Evolutionary conservation across 2,113 vertebrate species (phyloP), one percentile per base, ranked within the genome.

Genomic region (Noturus placidus): DNA sequence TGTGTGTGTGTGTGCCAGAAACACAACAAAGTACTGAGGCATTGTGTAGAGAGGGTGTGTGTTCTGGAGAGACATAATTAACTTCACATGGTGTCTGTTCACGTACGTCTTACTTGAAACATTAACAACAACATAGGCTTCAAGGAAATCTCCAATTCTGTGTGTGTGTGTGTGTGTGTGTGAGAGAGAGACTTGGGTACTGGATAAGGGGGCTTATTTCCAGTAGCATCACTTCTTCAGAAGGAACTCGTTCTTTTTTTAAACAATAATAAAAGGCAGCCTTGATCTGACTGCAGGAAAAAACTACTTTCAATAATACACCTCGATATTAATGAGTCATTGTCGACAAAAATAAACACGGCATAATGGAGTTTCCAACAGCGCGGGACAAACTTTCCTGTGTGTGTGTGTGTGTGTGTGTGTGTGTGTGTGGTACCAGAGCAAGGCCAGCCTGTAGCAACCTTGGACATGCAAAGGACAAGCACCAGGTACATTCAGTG

Each of bases 31-130:
- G 33, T 17, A 33, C 59, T 65, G 38, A 17, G 35, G 30, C 30
- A 20, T 50, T 85, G 65, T 88, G 54, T 57, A 27, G 72, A 65
- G 38, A 59, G 67, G n/a, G 78, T 56, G 83, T 79, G 72, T 89
- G 85, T 69, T 59, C 27, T 27, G 11, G 1, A n/a, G 20, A 65
- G 35, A 61, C 19, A 17, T 67, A 80, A 80, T 50, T 22, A 59
- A 35, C 46, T 19, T 38, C 65, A 74, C 27, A 63, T 33, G 83
- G 87, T 72, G 79, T 84, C 14, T 86, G 84, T 88, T 83, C 63
- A 81, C 46, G 35, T 79, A 50, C 27, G 38, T 65, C 13, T 88
- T 77, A 65, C 46, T 78, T 79, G 69, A 86, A 89, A 67, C 38
- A n/a, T 52, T n/a, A n/a, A 59, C 46, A 50, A 57, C 35, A 86